Conservation (phyloP, 2,888 invertebrate genomes). For the Busseola fusca region DNA sequence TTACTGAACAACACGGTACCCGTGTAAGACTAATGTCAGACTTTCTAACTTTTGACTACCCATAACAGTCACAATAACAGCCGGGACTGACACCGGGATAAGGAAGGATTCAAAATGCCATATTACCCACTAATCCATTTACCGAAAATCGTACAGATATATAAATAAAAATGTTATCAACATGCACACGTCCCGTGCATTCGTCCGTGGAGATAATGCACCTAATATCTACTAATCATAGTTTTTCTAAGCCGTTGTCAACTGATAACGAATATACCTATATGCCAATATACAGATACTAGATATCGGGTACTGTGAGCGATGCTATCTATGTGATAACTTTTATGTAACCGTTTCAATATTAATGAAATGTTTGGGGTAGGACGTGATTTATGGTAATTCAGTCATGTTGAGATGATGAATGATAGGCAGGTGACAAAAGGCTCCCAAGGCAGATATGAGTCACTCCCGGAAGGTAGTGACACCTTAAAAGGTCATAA, state of each 20-base stretch:
- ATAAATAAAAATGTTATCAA: slow-evolving; percentile 34
- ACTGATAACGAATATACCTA: slow-evolving; percentile 46
- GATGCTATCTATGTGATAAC: slow-evolving; percentile 33
- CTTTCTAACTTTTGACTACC: neutral
- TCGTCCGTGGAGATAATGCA: slow-evolving; percentile 58
- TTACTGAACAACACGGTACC: neutral
- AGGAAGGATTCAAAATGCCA: too few species aligned
- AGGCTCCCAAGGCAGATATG: too few species aligned
- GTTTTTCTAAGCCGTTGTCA: slow-evolving; percentile 62
- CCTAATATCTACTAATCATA: slow-evolving; percentile 60
- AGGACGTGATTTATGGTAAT: neutral
- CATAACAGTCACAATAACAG: too few species aligned
- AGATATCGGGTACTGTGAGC: slow-evolving; percentile 24
- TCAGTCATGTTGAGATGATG: neutral
- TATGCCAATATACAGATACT: slow-evolving; percentile 44
- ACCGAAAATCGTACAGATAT: neutral
- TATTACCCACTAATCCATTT: slow-evolving; percentile 5
- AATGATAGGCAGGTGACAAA: neutral
- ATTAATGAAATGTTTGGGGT: neutral
- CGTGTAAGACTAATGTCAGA: neutral
- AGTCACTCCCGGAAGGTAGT: too few species aligned
- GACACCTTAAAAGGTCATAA: too few species aligned
- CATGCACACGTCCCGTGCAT: slow-evolving; percentile 56
- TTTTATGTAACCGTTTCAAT: slow-evolving; percentile 31
- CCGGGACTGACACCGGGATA: too few species aligned